A percentile compares a stretch with the other conserved stretches of the same genome.
These are phyloP conservation scores for Gymnocephalus cernua DNA, from an alignment of 2,113 vertebrate species.

Conservation along the genomic window DNA sequence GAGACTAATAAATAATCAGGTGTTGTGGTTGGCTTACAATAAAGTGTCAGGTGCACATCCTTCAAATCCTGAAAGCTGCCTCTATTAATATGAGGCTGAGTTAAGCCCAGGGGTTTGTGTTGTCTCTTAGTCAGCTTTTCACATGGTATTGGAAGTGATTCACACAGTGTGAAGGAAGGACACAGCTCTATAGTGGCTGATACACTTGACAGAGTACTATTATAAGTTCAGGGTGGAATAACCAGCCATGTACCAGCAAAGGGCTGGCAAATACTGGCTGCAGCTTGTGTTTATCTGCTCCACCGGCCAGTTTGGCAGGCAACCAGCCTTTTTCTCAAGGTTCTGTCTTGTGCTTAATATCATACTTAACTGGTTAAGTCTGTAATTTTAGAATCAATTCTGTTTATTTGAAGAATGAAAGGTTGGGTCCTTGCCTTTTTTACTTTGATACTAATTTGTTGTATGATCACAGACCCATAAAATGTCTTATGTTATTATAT, in stretches of 20 bases:
- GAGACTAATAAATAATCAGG: constrained; percentile 69
- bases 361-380: background rate
- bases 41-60: constrained; percentile 44
- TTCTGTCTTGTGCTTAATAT: background rate
- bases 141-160: constrained; percentile 54
- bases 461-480: background rate
- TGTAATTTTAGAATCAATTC: background rate
- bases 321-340: background rate
- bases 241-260: background rate
- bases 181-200: constrained; percentile 11
- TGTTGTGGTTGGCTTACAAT: constrained; percentile 19
- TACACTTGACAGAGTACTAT: background rate
- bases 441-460: background rate
- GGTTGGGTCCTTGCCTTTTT: background rate
- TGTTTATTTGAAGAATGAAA: background rate
- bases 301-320: background rate
- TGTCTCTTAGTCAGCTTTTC: constrained; percentile 66
- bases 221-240: constrained; percentile 30
- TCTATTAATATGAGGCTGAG: constrained; percentile 77
- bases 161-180: constrained; percentile 42
- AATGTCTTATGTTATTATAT: background rate
- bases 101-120: constrained; percentile 63
- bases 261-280: constrained; percentile 8
- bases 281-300: background rate
- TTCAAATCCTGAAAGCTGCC: constrained; percentile 47